Evolutionary conservation across 2,888 invertebrate genomes (phyloP).

Genomic region (Drosophila siamana): DNA sequence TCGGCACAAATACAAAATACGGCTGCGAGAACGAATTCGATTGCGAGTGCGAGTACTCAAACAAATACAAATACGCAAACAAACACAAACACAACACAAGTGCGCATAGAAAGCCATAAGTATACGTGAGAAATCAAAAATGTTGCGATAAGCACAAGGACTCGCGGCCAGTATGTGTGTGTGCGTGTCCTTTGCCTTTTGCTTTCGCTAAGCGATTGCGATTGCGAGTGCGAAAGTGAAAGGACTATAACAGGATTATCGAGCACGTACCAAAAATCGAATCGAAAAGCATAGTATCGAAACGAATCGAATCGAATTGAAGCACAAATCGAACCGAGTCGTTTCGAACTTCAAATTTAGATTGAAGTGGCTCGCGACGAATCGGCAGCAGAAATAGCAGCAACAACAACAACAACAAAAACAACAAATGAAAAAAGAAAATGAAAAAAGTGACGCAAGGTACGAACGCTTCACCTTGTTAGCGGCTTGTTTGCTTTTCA

Average conservation of each 20-base stretch:
- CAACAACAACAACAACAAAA: not conserved
- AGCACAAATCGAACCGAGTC: slow-evolving; percentile 30
- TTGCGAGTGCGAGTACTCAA: slow-evolving; percentile 25
- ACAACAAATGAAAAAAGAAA: not conserved
- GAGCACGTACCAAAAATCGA: slow-evolving; percentile 67
- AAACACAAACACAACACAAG: slow-evolving; percentile 10
- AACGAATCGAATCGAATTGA: slow-evolving; percentile 21
- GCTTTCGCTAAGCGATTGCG: slow-evolving; percentile 16
- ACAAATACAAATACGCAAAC: slow-evolving; percentile 43
- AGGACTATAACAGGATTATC: slow-evolving; percentile 60
- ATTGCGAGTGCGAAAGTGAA: slow-evolving; percentile 32
- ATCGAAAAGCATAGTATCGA: slow-evolving; percentile 40
- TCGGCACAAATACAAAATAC: slow-evolving; percentile 58
- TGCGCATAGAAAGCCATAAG: slow-evolving; percentile 60
- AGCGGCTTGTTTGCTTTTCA: slow-evolving; percentile 80
- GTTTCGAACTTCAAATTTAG: slow-evolving; percentile 72
- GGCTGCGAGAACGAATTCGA: slow-evolving; percentile 42
- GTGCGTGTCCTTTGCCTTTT: slow-evolving; percentile 47
- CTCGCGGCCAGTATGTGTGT: not conserved
- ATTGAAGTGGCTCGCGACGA: slow-evolving; percentile 63
- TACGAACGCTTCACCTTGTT: slow-evolving; percentile 70
- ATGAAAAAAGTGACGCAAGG: slow-evolving; percentile 50
- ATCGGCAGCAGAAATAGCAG: slow-evolving; percentile 10
- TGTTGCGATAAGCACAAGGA: slow-evolving; percentile 63
- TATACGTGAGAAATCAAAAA: slow-evolving; percentile 79